These are phyloP conservation scores for Nephila pilipes DNA, from an alignment of 1,140 invertebrate species.

Conservation along the genomic window DNA sequence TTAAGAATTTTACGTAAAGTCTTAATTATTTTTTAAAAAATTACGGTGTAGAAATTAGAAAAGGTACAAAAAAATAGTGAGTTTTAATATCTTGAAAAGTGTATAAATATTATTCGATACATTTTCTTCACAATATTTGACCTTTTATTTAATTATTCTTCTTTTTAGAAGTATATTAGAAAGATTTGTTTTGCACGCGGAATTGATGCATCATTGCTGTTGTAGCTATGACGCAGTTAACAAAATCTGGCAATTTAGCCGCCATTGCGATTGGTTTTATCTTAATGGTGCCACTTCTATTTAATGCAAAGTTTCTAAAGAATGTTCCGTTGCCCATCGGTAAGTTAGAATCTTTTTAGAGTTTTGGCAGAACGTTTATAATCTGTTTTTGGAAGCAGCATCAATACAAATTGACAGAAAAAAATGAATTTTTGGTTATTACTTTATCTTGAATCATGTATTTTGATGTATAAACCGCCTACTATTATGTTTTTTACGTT, in stretches of 20 bases:
- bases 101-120: too few relatives aligned
- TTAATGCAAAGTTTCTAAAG: slow-evolving; percentile 73
- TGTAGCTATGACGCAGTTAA: slow-evolving; percentile 12
- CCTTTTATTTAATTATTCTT: too few relatives aligned
- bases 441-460: not conserved
- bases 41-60: too few relatives aligned
- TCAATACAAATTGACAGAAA: not conserved
- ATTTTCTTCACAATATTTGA: too few relatives aligned
- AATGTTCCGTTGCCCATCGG: slow-evolving; percentile 73
- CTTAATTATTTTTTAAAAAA: too few relatives aligned
- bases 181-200: not conserved
- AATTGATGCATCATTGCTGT: not conserved
- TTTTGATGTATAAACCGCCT: not conserved
- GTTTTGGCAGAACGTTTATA: slow-evolving; percentile 11
- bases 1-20: too few relatives aligned
- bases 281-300: slow-evolving; percentile 74
- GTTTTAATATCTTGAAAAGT: too few relatives aligned
- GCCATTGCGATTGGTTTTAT: slow-evolving; percentile 30
- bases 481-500: not conserved
- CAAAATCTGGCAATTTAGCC: slow-evolving; percentile 39
- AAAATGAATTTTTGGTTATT: not conserved
- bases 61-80: too few relatives aligned
- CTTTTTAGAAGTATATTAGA: not conserved
- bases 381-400: not conserved
- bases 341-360: slow-evolving; percentile 73